Percentiles rank a stretch among this genome's conserved stretches.
These are phyloP conservation scores for Microcebus jonahi DNA, from an alignment of 2,113 vertebrate species.

Conservation along the genomic window DNA sequence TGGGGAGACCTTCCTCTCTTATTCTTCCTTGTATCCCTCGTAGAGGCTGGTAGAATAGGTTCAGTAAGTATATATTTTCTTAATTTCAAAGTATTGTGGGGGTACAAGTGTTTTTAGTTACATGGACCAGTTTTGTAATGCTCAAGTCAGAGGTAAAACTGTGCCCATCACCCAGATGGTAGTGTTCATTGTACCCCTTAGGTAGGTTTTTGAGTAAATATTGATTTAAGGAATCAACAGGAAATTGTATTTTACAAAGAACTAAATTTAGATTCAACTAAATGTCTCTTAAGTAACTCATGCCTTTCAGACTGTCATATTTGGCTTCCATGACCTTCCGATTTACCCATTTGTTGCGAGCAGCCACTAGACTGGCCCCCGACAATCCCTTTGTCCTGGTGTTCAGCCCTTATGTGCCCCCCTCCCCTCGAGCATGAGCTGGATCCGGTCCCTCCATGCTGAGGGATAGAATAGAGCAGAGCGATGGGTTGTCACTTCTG, in stretches of 20 bases:
- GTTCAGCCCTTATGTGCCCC: neutral
- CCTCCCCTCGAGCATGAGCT: neutral
- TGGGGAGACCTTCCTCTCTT: fast-evolving
- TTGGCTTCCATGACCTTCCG: neutral
- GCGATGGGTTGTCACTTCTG: neutral
- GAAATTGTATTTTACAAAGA: neutral
- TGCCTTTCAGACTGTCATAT: neutral
- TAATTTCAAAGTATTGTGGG: too few species aligned
- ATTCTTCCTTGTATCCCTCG: neutral
- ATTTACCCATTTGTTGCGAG: neutral
- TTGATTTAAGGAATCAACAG: neutral
- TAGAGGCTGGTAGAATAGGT: neutral
- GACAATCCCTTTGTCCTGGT: neutral
- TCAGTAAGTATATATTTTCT: too few species aligned
- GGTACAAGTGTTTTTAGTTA: too few species aligned
- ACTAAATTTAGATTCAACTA: neutral
- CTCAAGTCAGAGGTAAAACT: too few species aligned
- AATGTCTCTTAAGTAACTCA: neutral
- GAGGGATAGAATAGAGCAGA: neutral
- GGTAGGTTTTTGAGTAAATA: neutral
- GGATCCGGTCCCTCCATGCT: neutral
- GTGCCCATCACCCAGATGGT: too few species aligned
- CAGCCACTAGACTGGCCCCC: neutral
- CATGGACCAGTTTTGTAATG: too few species aligned
- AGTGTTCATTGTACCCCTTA: too few species aligned